Evolutionary conservation across 2,113 vertebrate genomes (phyloP).

Genomic region (Larimichthys crocea): DNA sequence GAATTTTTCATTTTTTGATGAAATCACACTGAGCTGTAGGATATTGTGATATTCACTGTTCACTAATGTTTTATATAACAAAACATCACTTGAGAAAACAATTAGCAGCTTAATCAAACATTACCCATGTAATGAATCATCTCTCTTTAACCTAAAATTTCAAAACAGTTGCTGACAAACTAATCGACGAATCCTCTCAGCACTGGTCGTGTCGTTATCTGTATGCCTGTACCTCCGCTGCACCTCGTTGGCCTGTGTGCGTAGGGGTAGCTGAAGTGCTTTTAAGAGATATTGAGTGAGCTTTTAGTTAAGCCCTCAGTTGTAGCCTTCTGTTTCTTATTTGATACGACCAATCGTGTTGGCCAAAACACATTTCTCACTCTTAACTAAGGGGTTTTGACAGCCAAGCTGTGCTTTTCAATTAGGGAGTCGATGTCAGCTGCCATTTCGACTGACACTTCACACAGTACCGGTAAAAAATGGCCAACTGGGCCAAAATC

Average conservation of each 20-base stretch:
- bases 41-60: not conserved
- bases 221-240: constrained; percentile 1
- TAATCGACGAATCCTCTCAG: not conserved
- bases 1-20: no score
- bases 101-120: not conserved
- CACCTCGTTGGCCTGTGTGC: constrained; percentile 17
- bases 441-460: constrained; percentile 72
- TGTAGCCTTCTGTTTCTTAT: constrained; percentile 66
- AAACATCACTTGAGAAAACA: no score
- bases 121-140: constrained; percentile 6
- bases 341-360: constrained; percentile 66
- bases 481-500: constrained; percentile 49
- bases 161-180: not conserved
- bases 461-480: constrained; percentile 55
- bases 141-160: not conserved
- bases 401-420: constrained; percentile 70
- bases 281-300: constrained; percentile 67
- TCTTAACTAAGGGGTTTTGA: constrained; percentile 67
- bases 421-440: constrained; percentile 64
- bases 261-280: constrained; percentile 45
- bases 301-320: constrained; percentile 63
- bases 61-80: no score
- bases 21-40: not conserved
- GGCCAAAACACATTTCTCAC: constrained; percentile 63
- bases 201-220: not conserved